Evolutionary conservation across 2,797 vertebrate genomes (phyloP).

Genomic region (Decapterus maruadsi): DNA sequence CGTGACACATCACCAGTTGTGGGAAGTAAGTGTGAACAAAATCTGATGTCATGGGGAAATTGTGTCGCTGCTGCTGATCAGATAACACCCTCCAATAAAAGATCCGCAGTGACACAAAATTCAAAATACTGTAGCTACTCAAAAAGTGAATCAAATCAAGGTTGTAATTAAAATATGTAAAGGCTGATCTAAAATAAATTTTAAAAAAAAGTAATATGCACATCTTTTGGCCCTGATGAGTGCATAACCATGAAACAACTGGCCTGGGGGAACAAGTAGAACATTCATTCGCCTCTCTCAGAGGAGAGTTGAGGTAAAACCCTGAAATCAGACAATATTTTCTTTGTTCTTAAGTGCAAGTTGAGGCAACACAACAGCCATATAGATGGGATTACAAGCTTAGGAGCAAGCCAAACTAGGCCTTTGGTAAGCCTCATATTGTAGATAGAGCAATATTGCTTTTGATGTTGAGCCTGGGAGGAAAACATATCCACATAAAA

Average conservation of each 20-base stretch:
- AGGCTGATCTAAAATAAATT: background rate
- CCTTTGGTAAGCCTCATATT: conserved; percentile 14
- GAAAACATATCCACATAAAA: conserved; percentile 27
- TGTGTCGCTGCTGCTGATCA: background rate
- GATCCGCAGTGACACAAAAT: background rate
- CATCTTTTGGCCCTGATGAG: background rate
- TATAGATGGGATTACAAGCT: conserved; percentile 49
- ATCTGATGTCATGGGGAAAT: background rate
- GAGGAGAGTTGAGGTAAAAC: conserved; percentile 25
- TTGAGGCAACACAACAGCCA: conserved; percentile 23
- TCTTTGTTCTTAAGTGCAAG: conserved; percentile 37
- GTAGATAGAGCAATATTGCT: conserved; percentile 50
- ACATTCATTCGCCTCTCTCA: conserved; percentile 22
- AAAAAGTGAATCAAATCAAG: background rate
- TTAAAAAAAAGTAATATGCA: background rate
- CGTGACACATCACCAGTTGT: background rate
- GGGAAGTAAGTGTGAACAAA: background rate
- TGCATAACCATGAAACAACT: conserved; percentile 2
- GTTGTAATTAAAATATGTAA: conserved; percentile 4
- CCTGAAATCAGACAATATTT: conserved; percentile 45
- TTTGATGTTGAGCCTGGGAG: conserved; percentile 37
- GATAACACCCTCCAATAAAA: background rate
- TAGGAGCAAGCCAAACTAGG: conserved; percentile 8
- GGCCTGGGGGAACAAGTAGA: background rate
- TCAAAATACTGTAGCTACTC: background rate